A percentile compares a stretch with the other conserved stretches of the same genome.
Conservation (phyloP, 1,140 invertebrate species). For the Helicoverpa armigera region DNA sequence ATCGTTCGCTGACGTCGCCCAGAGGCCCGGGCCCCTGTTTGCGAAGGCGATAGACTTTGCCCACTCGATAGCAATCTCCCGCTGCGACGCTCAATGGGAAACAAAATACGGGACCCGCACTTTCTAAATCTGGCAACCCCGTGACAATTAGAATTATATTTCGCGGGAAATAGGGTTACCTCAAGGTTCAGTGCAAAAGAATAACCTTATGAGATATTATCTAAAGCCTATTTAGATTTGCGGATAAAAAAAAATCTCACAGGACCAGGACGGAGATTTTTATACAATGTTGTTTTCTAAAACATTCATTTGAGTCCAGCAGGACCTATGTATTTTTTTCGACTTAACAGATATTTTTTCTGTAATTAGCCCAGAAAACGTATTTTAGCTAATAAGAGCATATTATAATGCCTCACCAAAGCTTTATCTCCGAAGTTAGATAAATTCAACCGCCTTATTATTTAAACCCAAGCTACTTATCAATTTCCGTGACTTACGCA, state of each 20-base stretch:
- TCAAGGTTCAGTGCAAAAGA: neutral
- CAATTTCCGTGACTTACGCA: too few relatives aligned
- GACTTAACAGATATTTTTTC: too few relatives aligned
- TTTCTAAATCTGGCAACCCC: conserved; percentile 63
- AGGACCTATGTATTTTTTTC: too few relatives aligned
- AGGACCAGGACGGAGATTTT: neutral
- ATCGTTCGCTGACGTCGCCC: conserved; percentile 63
- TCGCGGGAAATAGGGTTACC: conserved; percentile 46
- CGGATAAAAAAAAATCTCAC: neutral
- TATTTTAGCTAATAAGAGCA: too few relatives aligned
- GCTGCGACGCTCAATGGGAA: conserved; percentile 47
- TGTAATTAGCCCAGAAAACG: too few relatives aligned
- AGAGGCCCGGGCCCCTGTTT: conserved; percentile 56
- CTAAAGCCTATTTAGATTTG: neutral
- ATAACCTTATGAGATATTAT: conserved; percentile 8
- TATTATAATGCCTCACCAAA: too few relatives aligned
- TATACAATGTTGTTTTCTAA: neutral
- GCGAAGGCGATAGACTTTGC: conserved; percentile 60
- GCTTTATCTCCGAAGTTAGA: too few relatives aligned
- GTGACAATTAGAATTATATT: conserved; percentile 63
- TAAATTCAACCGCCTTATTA: too few relatives aligned
- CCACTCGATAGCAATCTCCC: conserved; percentile 71
- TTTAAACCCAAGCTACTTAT: too few relatives aligned
- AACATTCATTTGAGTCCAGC: neutral
- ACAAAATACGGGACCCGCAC: conserved; percentile 67